Evolutionary conservation across 2,113 vertebrate genomes (phyloP), one percentile per base, ranked within the genome.

Genomic region (Talpa occidentalis): DNA sequence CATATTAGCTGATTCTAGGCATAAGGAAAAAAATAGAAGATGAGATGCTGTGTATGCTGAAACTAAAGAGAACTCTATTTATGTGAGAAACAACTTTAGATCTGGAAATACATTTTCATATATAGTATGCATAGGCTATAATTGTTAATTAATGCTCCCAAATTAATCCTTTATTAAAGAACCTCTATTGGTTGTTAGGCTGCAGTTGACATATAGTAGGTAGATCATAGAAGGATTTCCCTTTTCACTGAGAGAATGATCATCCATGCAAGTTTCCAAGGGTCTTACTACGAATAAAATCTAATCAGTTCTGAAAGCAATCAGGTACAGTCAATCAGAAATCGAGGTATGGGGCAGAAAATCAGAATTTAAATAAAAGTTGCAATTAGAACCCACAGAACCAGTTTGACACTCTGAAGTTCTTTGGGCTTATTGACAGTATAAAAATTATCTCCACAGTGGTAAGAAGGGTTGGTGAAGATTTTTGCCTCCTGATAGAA

Each of bases 401-500:
- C 92, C 86, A 37, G 84, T 35, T 1, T 90, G 95, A 73, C 92
- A 76, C 40, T 84, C 94, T 6, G 94, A 69, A 90, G 93, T 97
- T 96, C 95, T 87, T 59, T 92, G 52, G 1, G 42, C 92, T 90
- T 35, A 95, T 49, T 96, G 80, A 95, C 90, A 92, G 92, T 81
- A 88, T 24, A 74, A 72, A 97, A 97, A 97, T 97, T 94, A 96
- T 88, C 80, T 56, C 92, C 93, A 95, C 69, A 83, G 95, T 90
- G 93, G 92, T 88, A 90, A 93, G 78, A 94, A 94, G 90, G 84
- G 94, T 78, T 97, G 95, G 96, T 94, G 82, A 97, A 95, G 95
- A 94, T 72, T 96, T 96, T 97, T 97, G 84, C 95, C 95, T 97
- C 95, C 86, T 97, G 97, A 97, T 97, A 97, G 97, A 96, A 97